phyloP scores from a whole-genome alignment of 23 tunicate species.

The Trididemnum miniatum region DNA sequence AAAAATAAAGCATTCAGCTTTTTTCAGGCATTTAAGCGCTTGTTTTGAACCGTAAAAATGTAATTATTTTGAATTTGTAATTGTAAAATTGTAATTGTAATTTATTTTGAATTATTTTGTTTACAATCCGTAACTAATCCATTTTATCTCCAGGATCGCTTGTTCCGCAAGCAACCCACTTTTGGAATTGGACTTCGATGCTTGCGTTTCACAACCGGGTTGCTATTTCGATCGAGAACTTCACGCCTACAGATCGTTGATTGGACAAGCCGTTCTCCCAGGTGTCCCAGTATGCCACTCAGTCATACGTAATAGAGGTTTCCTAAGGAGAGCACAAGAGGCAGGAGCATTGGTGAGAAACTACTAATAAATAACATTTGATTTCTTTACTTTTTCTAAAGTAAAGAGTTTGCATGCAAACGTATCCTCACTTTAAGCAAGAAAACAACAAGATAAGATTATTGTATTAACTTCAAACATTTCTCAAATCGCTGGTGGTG shows the following conservation, averaged over 20 bases:
- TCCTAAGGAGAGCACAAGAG: too few species aligned
- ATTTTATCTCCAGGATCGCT: conserved; percentile 57
- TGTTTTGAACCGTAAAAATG: background rate
- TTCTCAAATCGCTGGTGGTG: background rate
- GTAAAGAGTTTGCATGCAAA: too few species aligned
- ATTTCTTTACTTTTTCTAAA: too few species aligned
- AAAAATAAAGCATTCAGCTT: too few species aligned
- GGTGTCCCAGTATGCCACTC: conserved; percentile 83
- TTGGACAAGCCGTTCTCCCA: conserved; percentile 72
- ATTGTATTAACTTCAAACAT: background rate
- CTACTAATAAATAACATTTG: too few species aligned
- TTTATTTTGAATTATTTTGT: background rate
- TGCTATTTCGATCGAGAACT: conserved; percentile 65
- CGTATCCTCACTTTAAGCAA: too few species aligned
- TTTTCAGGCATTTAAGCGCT: background rate
- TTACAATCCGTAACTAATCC: background rate
- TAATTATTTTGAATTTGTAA: background rate
- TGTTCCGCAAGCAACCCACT: conserved; percentile 40
- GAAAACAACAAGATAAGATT: too few species aligned
- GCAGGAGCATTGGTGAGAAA: too few species aligned
- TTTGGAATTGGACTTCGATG: conserved; percentile 20
- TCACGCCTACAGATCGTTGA: conserved; percentile 26
- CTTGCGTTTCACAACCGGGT: conserved; percentile 67
- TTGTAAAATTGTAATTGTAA: background rate
- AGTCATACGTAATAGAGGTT: conserved; percentile 53